phyloP scores from a whole-genome alignment of 2,888 invertebrate genomes.

The Orthosia gracilis region DNA sequence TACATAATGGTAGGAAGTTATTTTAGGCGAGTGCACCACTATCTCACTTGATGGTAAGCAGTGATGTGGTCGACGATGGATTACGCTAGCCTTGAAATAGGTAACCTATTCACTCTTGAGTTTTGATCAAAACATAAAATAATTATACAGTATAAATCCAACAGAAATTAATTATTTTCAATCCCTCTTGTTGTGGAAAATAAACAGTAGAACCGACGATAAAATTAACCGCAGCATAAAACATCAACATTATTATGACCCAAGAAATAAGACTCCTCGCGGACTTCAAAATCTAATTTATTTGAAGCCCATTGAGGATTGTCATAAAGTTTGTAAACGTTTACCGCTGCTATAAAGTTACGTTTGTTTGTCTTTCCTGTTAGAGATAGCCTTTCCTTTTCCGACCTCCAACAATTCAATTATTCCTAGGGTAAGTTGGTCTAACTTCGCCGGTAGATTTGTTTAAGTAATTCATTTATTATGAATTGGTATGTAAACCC shows the following conservation, averaged over 20 bases:
- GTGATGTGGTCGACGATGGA: too few species aligned
- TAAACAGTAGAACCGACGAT: conserved; percentile 3
- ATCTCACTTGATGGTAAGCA: too few species aligned
- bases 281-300: conserved; percentile 54
- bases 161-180: neutral
- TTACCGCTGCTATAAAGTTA: conserved; percentile 47
- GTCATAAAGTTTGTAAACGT: conserved; percentile 54
- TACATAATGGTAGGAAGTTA: neutral
- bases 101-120: too few species aligned
- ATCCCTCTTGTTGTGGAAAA: conserved; percentile 2
- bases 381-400: conserved; percentile 19
- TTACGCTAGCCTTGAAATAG: too few species aligned
- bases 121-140: neutral
- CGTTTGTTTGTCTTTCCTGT: conserved; percentile 34
- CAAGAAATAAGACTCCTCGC: conserved; percentile 11
- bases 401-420: conserved; percentile 29
- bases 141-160: neutral
- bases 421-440: conserved; percentile 28
- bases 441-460: neutral
- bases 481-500: conserved; percentile 8
- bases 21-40: too few species aligned
- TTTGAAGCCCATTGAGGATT: conserved; percentile 43
- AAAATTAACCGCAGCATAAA: conserved; percentile 10
- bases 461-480: conserved; percentile 12
- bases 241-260: conserved; percentile 15